Evolutionary conservation across 1,140 invertebrate genomes (phyloP).

Genomic region (Ylistrum balloti): DNA sequence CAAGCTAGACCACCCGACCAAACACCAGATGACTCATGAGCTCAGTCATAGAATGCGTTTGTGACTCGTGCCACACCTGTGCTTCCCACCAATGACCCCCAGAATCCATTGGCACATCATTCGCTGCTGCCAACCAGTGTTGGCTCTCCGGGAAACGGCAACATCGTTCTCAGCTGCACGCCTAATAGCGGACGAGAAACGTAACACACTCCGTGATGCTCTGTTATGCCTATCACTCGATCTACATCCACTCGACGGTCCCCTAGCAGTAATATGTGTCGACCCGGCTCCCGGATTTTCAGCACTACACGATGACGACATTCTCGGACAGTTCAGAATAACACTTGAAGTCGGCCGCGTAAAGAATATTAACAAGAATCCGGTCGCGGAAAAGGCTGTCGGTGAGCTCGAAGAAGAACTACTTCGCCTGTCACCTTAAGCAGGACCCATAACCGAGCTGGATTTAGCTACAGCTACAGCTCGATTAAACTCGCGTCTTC

Average conservation of each 20-base stretch:
- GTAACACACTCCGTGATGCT: conserved; percentile 36
- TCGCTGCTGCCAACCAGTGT: conserved; percentile 57
- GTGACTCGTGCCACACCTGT: too few relatives aligned
- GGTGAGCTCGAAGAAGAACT: conserved; percentile 61
- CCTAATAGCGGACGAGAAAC: conserved; percentile 19
- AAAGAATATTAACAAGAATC: conserved; percentile 65
- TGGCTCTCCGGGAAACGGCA: conserved; percentile 49
- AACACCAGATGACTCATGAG: too few relatives aligned
- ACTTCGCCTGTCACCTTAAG: conserved; percentile 46
- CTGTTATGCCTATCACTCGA: background rate
- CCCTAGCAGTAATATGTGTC: conserved; percentile 41
- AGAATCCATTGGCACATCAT: conserved; percentile 54
- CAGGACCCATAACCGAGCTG: conserved; percentile 42
- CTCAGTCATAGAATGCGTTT: too few relatives aligned
- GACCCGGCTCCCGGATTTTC: conserved; percentile 57
- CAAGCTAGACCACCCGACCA: too few relatives aligned
- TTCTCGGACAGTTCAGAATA: background rate
- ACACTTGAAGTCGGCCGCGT: conserved; percentile 49
- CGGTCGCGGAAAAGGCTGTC: conserved; percentile 62
- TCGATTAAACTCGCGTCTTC: background rate
- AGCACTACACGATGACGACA: conserved; percentile 46
- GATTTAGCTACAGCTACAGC: conserved; percentile 47
- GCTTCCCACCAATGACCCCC: too few relatives aligned
- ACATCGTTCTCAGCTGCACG: conserved; percentile 58
- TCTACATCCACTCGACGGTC: background rate